Base-by-base conservation (phyloP, 37 sponge, comb jelly and placozoan species). In the Ephydatia muelleri region DNA sequence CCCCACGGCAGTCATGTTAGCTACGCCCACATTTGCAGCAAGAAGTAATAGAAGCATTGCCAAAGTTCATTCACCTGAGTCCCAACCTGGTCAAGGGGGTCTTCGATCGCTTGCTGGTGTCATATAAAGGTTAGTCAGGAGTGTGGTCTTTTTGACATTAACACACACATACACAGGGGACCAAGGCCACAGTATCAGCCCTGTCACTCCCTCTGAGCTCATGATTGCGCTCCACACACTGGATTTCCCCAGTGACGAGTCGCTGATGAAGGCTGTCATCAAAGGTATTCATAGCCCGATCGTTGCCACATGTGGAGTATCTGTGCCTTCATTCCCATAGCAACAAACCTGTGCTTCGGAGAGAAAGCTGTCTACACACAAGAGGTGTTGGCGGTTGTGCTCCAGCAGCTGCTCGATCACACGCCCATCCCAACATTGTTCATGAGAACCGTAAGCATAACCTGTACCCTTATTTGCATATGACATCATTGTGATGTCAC, bases 181-280 rank as follows among this genome's bases (percentile, higher is more conserved):
- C 39, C 82, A 81, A 39, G 82, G 78, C 23, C 81, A 76, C 57
- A 80, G 86, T 43, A 88, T 79, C 40, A 87, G 96, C 76, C 94
- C 94, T n/a, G 48, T 99, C 29, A 87, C 88, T 0, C 95, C 97
- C 16, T 85, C 96, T 1, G 97, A 99, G 75, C 89, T 99, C 11
- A 82, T 99, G 72, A 83, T 99, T 22, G 93, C 97, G 19, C 92
- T 99, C 47, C 99, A 99, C 82, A 92, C 93, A 72, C 91, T 99
- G 70, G 95, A 98, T 80, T 92, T 89, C 48, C 80, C 69, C 28
- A 79, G 79, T n/a, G 97, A 99, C 88, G 96, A 96, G 31, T 35
- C 75, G 2, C 70, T 90, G 68, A 95, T 99, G 92, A 99, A 97
- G 79, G 86, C 94, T 48, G 91, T 93, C 23, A 95, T 99, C 23